These are phyloP conservation scores for Salpingus planirostris DNA, from an alignment of 2,888 invertebrate species.

Conservation along the genomic window DNA sequence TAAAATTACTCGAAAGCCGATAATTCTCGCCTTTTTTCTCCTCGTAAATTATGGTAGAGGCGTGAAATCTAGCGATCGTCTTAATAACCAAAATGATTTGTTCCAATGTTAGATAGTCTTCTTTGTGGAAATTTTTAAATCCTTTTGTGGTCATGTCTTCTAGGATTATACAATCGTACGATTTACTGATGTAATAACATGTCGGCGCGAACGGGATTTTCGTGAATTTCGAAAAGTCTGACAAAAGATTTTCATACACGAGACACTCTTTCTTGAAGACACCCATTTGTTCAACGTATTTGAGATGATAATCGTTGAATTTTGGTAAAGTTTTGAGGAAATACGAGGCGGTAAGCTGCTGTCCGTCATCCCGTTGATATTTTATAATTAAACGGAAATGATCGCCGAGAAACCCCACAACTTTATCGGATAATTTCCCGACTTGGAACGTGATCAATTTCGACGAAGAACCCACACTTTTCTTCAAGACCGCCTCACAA, in stretches of 20 bases:
- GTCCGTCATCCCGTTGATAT: conserved; percentile 6
- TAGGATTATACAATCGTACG: conserved; percentile 39
- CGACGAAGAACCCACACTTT: conserved; percentile 3
- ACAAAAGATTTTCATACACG: conserved; percentile 26
- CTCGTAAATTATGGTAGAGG: conserved; percentile 47
- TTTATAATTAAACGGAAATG: conserved; percentile 23
- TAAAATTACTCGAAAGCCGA: conserved; percentile 24
- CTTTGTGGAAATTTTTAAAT: conserved; percentile 25
- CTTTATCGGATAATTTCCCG: conserved; percentile 18
- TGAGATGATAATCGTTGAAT: conserved; percentile 41
- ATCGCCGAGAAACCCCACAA: conserved; percentile 28
- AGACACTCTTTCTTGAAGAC: conserved; percentile 40
- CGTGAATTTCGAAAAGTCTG: conserved; percentile 19
- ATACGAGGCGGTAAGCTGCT: conserved; percentile 30
- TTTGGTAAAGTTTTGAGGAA: conserved; percentile 56
- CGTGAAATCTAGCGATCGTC: conserved; percentile 48
- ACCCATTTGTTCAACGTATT: conserved; percentile 42
- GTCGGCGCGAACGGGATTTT: conserved; percentile 21
- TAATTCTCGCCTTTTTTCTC: conserved; percentile 27
- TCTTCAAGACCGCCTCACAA: conserved; percentile 18
- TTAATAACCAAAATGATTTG: no score
- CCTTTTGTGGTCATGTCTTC: conserved; percentile 42
- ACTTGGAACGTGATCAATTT: conserved; percentile 17
- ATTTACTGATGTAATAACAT: conserved; percentile 39
- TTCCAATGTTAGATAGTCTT: conserved; percentile 17